Evolutionary conservation across 1,140 invertebrate genomes (phyloP), one percentile per base, ranked within the genome.

Genomic region (Drosophila sturtevanti): DNA sequence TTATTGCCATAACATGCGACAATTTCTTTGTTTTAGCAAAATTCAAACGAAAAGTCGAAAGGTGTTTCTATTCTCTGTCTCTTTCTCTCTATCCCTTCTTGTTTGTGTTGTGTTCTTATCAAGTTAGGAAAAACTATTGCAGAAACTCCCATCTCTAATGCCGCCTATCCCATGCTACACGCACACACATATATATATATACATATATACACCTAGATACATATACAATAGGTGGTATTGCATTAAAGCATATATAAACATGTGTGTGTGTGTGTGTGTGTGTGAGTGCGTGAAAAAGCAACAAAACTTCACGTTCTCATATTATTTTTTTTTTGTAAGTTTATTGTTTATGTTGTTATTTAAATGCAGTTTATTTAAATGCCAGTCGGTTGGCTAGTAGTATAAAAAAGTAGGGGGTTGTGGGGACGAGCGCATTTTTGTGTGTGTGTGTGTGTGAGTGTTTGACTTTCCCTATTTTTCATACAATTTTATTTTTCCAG

Each of bases 401-500:
- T 35, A 35, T 35, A 21, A 11, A 16, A 18, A 9, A n/a, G n/a
- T n/a, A n/a, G 37, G 11, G 4, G 12, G 37, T 4, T 16, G 41
- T 18, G 16, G 41, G 41, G 41, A 9, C 41, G 9, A 48, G 11
- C 58, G 44, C 37, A 41, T 34, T 54, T 31, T 44, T 59, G 38
- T 66, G 55, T 51, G 44, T 63, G 59, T 71, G 34, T 61, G 21
- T 52, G 34, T 62, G 58, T 68, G 65, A 27, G 54, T 69, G 60
- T 61, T 59, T 56, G 63, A 64, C 72, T 76, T 80, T 80, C 69
- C 68, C 65, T 61, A 71, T 52, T 67, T 72, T 80, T 69, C 62
- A 72, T 85, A 63, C 63, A 75, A 60, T 67, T 81, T 81, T 64
- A 68, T 84, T 63, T 80, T 77, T 79, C 61, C 71, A 64, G 65